Base-by-base conservation (phyloP, 2,888 invertebrate species). In the Trichogramma evanescens region DNA sequence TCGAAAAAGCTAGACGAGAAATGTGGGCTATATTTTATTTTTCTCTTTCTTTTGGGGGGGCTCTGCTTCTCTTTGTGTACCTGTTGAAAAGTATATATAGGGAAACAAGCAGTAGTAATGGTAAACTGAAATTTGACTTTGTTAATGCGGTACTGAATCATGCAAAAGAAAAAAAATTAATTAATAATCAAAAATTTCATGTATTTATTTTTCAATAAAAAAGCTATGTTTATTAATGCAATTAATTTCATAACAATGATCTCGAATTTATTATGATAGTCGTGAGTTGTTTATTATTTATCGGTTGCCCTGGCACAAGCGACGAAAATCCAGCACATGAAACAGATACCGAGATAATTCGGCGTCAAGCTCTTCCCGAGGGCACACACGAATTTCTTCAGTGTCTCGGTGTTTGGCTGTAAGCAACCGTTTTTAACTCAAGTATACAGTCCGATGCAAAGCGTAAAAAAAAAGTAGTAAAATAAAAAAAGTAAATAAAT, bases 271-370 rank as follows among this genome's bases (percentile, higher is more conserved):
- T 2, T 45, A 9, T 2, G 7, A 45, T 45, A 9, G 45, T 45
- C 45, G n/a, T 45, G n/a, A 45, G 7, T 45, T 45, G n/a, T 45
- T 45, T 45, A 9, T 45, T 45, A 9, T 45, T 45, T 45, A 45
- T 45, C n/a, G 59, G 26, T n/a, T 64, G 52, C 41, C 58, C 26
- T 62, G 60, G 60, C 58, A 13, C 52, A 58, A 26, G 55, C 8
- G 6, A 54, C 53, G 62, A 64, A 61, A 56, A 62, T 62, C 60
- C 64, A 62, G 53, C 62, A 64, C 44, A 56, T 59, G 42, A 64
- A 59, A 62, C 62, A 62, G 51, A 64, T 45, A 59, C 62, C 48
- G 57, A 62, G 52, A 50, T 62, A 62, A 49, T 56, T 59, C 46
- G 50, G 49, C 50, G 56, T 62, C 58, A 57, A 55, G 56, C 58